These are phyloP conservation scores for Tragopan temminckii DNA, from an alignment of 2,797 vertebrate species.

Conservation along the genomic window DNA sequence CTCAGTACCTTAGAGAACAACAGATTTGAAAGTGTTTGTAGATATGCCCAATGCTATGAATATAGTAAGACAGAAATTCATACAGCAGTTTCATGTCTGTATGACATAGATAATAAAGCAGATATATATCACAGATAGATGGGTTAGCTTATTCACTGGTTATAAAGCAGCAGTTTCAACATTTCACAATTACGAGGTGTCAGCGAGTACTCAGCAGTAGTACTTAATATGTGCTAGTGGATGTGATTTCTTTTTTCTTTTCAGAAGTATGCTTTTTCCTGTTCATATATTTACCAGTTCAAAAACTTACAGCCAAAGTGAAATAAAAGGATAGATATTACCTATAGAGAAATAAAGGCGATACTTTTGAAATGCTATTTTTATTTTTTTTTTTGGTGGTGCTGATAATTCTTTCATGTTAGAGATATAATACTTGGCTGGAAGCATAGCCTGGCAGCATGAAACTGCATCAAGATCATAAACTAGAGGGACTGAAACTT, in stretches of 20 bases:
- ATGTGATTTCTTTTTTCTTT: not conserved
- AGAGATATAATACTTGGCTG: not conserved
- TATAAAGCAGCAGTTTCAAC: not conserved
- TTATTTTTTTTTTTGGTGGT: not conserved
- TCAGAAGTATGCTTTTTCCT: not conserved
- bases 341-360: not conserved
- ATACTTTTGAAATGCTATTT: not conserved
- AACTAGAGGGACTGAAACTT: not conserved
- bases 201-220: not conserved
- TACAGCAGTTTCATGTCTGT: not conserved
- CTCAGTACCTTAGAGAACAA: slow-evolving; percentile 30
- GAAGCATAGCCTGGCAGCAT: not conserved
- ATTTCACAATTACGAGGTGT: not conserved
- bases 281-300: not conserved
- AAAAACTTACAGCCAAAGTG: not conserved
- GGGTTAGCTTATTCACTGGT: not conserved
- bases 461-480: not conserved
- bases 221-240: not conserved
- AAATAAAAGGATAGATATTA: not conserved
- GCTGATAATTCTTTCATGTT: not conserved
- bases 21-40: slow-evolving; percentile 52
- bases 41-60: not conserved
- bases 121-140: not conserved
- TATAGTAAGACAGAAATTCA: not conserved
- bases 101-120: not conserved